A percentile compares a stretch with the other conserved stretches of the same genome.
phyloP scores from a whole-genome alignment of 2,888 invertebrate species.

The Osmoderma eremita region DNA sequence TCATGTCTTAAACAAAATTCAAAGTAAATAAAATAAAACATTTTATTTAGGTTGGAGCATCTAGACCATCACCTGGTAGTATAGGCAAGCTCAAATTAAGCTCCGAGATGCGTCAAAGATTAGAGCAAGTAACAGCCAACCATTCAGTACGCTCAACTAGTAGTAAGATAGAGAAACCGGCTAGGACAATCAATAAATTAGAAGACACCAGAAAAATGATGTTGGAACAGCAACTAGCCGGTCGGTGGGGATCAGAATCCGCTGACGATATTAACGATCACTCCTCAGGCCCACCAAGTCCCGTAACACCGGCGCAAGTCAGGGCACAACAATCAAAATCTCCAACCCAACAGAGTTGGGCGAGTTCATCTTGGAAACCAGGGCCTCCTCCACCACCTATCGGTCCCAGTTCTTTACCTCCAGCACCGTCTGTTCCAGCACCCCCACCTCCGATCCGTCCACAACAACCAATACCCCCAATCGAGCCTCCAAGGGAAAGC shows the following conservation, averaged over 20 bases:
- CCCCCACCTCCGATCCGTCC: slow-evolving; percentile 70
- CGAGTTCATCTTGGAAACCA: slow-evolving; percentile 64
- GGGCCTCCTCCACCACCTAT: slow-evolving; percentile 75
- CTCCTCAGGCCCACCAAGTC: slow-evolving; percentile 58
- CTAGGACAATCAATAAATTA: slow-evolving; percentile 79
- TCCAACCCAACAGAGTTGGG: slow-evolving; percentile 61
- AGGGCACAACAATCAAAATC: slow-evolving; percentile 59
- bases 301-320: slow-evolving; percentile 55
- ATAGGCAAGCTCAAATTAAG: slow-evolving; percentile 91
- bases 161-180: slow-evolving; percentile 75
- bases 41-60: slow-evolving; percentile 86
- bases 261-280: slow-evolving; percentile 60
- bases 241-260: slow-evolving; percentile 71
- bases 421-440: slow-evolving; percentile 70
- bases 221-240: slow-evolving; percentile 85
- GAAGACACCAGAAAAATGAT: slow-evolving; percentile 87
- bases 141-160: slow-evolving; percentile 85
- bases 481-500: slow-evolving; percentile 68
- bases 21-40: no score
- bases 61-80: slow-evolving; percentile 84
- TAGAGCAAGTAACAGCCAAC: slow-evolving; percentile 89
- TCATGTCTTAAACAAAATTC: slow-evolving; percentile 65
- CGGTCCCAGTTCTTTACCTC: slow-evolving; percentile 67
- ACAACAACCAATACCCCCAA: slow-evolving; percentile 69
- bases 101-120: slow-evolving; percentile 89